phyloP scores from a whole-genome alignment of 2,888 invertebrate species.

The Icerya purchasi region DNA sequence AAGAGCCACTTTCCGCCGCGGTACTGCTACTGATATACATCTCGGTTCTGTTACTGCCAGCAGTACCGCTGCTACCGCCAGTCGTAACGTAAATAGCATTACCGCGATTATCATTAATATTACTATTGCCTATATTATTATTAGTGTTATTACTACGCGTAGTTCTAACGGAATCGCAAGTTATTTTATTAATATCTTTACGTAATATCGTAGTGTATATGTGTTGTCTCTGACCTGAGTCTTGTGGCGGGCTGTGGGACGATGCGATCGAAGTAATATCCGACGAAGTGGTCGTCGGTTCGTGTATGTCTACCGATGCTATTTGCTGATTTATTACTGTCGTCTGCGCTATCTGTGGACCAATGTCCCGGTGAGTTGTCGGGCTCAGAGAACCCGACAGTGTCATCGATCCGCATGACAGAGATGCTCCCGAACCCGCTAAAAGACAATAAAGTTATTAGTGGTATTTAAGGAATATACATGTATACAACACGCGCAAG shows the following conservation, averaged over 20 bases:
- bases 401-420: slow-evolving; percentile 29
- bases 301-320: slow-evolving; percentile 30
- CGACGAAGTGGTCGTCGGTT: slow-evolving; percentile 24
- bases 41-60: neutral
- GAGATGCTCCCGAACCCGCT: slow-evolving; percentile 21
- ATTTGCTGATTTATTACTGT: slow-evolving; percentile 19
- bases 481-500: too few species aligned
- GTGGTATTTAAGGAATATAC: too few species aligned
- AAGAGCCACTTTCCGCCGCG: neutral
- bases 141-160: neutral
- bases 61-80: neutral
- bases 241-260: slow-evolving; percentile 29
- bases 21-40: neutral
- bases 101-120: neutral
- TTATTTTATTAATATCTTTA: slow-evolving; percentile 7
- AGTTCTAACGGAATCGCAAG: neutral
- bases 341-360: slow-evolving; percentile 16
- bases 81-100: too few species aligned
- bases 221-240: slow-evolving; percentile 17
- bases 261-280: slow-evolving; percentile 30
- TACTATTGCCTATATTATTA: neutral
- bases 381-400: slow-evolving; percentile 23
- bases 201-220: neutral
- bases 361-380: slow-evolving; percentile 19
- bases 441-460: too few species aligned